Percentiles rank a stretch among this genome's conserved stretches.
Evolutionary conservation across 1,140 invertebrate species (phyloP).

Genomic region (Heliconius nattereri): DNA sequence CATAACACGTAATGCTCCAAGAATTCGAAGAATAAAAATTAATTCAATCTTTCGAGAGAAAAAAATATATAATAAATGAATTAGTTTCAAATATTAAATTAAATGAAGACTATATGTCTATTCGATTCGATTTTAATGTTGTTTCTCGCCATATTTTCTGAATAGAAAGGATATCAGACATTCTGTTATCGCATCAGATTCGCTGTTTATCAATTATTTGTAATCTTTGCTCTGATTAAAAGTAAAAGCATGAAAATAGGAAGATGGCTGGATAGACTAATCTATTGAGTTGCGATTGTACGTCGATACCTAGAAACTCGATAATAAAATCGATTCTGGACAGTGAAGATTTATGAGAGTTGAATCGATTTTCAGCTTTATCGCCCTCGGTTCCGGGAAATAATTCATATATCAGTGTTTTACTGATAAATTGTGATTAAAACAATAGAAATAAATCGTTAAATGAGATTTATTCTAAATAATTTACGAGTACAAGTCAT

Average conservation of each 20-base stretch:
- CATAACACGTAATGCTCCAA: no score
- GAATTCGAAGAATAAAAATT: no score
- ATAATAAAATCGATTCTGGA: conserved; percentile 44
- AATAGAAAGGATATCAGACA: conserved; percentile 20
- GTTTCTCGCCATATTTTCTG: not conserved
- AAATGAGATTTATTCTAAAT: not conserved
- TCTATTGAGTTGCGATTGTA: conserved; percentile 46
- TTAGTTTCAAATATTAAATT: no score
- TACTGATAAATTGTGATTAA: not conserved
- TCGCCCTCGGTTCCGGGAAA: conserved; percentile 28
- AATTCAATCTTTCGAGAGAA: no score
- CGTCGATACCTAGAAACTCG: conserved; percentile 31
- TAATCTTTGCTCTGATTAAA: conserved; percentile 37
- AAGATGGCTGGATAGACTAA: conserved; percentile 42
- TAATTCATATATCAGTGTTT: conserved; percentile 31
- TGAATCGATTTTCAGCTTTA: conserved; percentile 42
- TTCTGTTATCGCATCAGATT: conserved; percentile 27
- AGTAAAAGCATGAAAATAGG: conserved; percentile 39
- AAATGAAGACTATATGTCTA: not conserved
- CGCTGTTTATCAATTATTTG: conserved; percentile 39
- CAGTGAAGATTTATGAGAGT: conserved; percentile 36
- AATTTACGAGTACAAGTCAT: not conserved
- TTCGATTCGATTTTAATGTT: not conserved
- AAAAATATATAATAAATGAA: no score
- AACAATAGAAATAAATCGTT: not conserved